These are phyloP conservation scores for Trissoscelio sp. DNA, from an alignment of 2,888 invertebrate species.

Conservation along the genomic window DNA sequence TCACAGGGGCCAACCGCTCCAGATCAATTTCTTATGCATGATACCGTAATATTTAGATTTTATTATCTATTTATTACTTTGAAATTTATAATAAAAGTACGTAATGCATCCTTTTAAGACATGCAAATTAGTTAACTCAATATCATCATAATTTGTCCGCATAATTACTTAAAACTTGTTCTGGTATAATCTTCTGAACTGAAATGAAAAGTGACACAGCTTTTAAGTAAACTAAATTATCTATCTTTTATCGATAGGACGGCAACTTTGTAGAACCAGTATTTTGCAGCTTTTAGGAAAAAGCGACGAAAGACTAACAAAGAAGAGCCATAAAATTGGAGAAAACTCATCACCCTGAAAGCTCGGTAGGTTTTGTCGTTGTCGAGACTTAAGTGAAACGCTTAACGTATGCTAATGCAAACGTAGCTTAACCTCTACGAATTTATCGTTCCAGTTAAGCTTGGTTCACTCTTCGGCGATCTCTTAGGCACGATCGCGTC, in stretches of 20 bases:
- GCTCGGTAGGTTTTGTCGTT: conserved; percentile 55
- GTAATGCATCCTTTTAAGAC: too few species aligned
- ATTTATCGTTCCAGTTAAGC: conserved; percentile 65
- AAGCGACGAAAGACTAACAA: conserved; percentile 58
- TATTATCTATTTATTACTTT: too few species aligned
- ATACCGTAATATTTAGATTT: too few species aligned
- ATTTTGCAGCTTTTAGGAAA: conserved; percentile 30
- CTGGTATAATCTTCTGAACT: conserved; percentile 64
- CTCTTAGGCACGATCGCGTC: conserved; percentile 56
- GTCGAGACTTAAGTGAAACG: conserved; percentile 65
- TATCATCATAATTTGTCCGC: too few species aligned
- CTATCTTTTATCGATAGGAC: conserved; percentile 42
- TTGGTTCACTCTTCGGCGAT: conserved; percentile 63
- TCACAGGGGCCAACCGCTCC: too few species aligned
- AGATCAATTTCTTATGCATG: too few species aligned
- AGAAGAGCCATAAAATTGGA: conserved; percentile 70
- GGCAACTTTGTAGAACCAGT: conserved; percentile 46
- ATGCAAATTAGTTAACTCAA: too few species aligned
- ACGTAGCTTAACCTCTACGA: conserved; percentile 67
- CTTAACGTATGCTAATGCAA: conserved; percentile 73
- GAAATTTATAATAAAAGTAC: too few species aligned
- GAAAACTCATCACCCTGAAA: conserved; percentile 66
- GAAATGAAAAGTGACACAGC: conserved; percentile 72
- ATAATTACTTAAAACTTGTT: too few species aligned
- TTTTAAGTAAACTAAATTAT: conserved; percentile 62